Evolutionary conservation across 2,113 vertebrate species (phyloP), one percentile per base, ranked within the genome.

Genomic region (Heterotis niloticus): DNA sequence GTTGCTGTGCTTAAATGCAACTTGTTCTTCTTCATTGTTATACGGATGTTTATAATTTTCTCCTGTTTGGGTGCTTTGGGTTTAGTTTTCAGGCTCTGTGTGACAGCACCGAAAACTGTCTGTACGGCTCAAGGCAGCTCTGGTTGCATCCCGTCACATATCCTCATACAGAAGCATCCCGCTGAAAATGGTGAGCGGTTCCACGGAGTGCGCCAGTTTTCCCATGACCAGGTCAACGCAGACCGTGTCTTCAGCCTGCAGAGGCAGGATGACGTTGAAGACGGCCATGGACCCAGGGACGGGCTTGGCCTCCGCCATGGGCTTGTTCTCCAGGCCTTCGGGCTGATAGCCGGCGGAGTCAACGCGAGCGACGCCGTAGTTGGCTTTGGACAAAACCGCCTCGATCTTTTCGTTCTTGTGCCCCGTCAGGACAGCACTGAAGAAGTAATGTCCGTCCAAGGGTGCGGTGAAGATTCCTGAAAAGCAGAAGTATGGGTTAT

Each of bases 201-300:
- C 96, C 73, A 93, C 94, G 0, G 97, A 95, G 82, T 96, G 94
- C 0, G 96, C 95, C 83, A 98, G 89, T 84, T 93, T 94, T 44
- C 96, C 97, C n/a, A 92, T 95, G 56, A 98, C 97, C 85, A 98
- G 91, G 85, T 98, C 96, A 5, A 99, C 89, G 52, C 95, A 99
- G 51, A 98, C 94, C 0, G 95, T 96, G 86, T 98, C 96, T 0
- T 89, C 87, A 0, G 86, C 84, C 77, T 92, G 92, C 84, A 99
- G 92, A 0, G 94, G 94, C 76, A 98, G 90, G 82, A 98, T 91
- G 62, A 98, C 94, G 88, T 92, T 96, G 89, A 98, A 98, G 54
- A 98, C 91, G 0, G 94, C 97, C 7, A 98, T 87, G 0, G 97
- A 91, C 0, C 95, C 96, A 0, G 95, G 91, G 14, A 88, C 91